Conservation (phyloP, 1,140 invertebrate species). For the Ooceraea biroi region DNA sequence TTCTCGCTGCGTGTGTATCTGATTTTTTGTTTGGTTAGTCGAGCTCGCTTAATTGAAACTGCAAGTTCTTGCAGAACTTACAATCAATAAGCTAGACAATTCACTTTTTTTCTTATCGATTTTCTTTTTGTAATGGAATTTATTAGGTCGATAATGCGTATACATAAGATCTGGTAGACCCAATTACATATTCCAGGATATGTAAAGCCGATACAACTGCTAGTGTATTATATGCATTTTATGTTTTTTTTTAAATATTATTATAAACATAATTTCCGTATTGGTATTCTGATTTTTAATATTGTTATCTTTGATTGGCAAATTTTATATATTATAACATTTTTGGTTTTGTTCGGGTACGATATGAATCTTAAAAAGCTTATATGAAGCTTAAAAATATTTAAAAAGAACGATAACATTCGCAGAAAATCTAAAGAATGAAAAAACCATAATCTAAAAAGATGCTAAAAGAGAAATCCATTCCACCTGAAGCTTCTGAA, state of each 20-base stretch:
- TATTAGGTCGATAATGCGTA: neutral
- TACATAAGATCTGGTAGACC: no score
- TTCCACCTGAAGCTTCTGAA: neutral
- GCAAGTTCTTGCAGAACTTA: neutral
- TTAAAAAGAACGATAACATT: neutral
- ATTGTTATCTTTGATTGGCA: neutral
- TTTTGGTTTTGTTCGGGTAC: neutral
- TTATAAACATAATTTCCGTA: slow-evolving; percentile 1
- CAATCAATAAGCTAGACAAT: neutral
- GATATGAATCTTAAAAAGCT: neutral
- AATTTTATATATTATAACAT: neutral
- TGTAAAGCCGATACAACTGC: neutral
- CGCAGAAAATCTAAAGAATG: neutral
- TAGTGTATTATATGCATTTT: neutral
- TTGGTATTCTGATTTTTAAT: neutral
- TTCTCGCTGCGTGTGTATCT: neutral
- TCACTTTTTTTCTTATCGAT: neutral
- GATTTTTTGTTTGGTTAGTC: neutral
- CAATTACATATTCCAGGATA: neutral
- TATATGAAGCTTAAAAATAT: neutral
- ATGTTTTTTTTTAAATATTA: neutral
- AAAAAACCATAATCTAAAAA: neutral
- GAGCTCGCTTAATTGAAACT: neutral
- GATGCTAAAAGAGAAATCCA: neutral
- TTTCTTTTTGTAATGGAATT: neutral